A percentile compares a stretch with the other conserved stretches of the same genome.
phyloP scores from a whole-genome alignment of 2,797 vertebrate genomes.

The Amazona ochrocephala region DNA sequence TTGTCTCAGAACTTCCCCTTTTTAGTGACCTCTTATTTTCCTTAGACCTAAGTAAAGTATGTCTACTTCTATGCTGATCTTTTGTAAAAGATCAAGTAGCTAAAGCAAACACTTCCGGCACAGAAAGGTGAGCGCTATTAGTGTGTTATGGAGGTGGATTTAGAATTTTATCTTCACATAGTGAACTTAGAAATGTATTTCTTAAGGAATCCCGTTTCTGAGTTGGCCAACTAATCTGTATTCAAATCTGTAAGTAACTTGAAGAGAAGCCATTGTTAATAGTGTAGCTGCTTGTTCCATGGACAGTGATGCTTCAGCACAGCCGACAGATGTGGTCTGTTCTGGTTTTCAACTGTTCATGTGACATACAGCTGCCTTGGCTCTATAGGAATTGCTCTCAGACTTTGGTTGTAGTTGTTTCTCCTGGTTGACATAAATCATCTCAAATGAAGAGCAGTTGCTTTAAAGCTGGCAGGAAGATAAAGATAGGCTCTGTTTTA shows the following conservation, averaged over 20 bases:
- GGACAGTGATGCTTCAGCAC: not conserved
- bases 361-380: not conserved
- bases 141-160: not conserved
- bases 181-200: not conserved
- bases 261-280: not conserved
- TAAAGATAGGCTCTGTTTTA: conserved; percentile 18
- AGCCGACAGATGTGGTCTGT: not conserved
- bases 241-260: not conserved
- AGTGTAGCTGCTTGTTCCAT: not conserved
- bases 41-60: not conserved
- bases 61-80: not conserved
- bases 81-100: not conserved
- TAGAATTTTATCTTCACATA: not conserved
- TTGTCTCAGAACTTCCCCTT: conserved; percentile 35
- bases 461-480: not conserved
- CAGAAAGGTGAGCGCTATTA: not conserved
- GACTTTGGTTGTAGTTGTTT: not conserved
- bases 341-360: not conserved
- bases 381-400: not conserved
- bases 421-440: not conserved
- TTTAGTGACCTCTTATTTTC: conserved; percentile 4
- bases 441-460: not conserved
- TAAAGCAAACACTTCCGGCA: not conserved
- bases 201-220: not conserved
- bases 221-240: not conserved